These are phyloP conservation scores for Frankliniella fusca DNA, from an alignment of 2,888 invertebrate genomes.

Conservation along the genomic window DNA sequence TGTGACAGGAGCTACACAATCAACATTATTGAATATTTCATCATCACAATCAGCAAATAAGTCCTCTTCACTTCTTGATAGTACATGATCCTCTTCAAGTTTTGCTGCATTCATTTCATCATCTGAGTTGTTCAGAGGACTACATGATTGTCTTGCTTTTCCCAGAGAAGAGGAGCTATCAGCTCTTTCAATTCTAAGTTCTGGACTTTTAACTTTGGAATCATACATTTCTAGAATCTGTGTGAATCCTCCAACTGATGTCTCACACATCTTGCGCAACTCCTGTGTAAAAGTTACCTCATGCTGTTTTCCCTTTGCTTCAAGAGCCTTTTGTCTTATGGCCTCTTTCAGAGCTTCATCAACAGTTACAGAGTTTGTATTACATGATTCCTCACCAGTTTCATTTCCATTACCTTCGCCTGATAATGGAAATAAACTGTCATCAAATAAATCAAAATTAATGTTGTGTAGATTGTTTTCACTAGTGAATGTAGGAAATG, in stretches of 20 bases:
- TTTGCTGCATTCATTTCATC: background rate
- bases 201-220: background rate
- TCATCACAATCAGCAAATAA: background rate
- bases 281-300: background rate
- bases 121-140: background rate
- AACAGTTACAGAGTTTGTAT: background rate
- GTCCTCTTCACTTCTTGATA: background rate
- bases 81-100: background rate
- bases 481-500: background rate
- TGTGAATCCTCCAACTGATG: background rate
- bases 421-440: background rate
- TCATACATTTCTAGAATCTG: background rate
- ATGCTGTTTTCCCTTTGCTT: background rate
- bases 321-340: background rate
- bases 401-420: background rate
- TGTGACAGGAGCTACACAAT: background rate
- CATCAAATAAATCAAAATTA: constrained; percentile 4
- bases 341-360: background rate
- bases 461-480: background rate
- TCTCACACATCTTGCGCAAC: background rate
- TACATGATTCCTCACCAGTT: background rate
- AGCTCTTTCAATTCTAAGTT: background rate
- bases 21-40: background rate
- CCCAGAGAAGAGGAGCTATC: background rate
- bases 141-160: background rate